Percentiles rank a stretch among this genome's conserved stretches.
Conservation (phyloP, 1,140 invertebrate species). For the Thalassaphorura encarpata region DNA sequence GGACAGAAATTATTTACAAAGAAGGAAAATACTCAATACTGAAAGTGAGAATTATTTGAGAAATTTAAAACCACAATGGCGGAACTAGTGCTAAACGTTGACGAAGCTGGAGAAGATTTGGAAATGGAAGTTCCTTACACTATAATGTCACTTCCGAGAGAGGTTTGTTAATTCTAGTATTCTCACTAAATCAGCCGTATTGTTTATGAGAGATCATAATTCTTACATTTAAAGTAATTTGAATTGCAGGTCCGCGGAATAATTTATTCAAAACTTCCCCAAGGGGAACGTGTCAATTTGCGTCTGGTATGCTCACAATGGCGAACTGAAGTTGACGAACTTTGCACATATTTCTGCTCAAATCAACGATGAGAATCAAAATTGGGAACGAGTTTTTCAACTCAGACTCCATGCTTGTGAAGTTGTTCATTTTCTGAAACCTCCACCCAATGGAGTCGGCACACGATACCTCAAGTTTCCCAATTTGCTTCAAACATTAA, state of each 20-base stretch:
- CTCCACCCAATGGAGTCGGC: background rate
- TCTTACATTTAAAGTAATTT: background rate
- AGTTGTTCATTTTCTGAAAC: constrained; percentile 9
- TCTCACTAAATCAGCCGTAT: too few species aligned
- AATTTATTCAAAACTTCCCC: constrained; percentile 11
- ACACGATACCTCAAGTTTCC: constrained; percentile 6
- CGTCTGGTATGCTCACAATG: constrained; percentile 19
- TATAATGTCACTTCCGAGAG: too few species aligned
- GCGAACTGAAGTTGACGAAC: constrained; percentile 18
- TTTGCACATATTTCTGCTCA: constrained; percentile 15
- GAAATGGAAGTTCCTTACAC: too few species aligned
- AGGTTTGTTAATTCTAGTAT: too few species aligned
- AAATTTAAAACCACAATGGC: too few species aligned
- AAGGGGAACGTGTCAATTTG: constrained; percentile 3
- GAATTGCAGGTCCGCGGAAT: constrained; percentile 9
- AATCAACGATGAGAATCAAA: constrained; percentile 15
- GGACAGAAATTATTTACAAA: too few species aligned
- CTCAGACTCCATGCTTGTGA: constrained; percentile 10
- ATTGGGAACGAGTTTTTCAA: constrained; percentile 10
- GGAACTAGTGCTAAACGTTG: too few species aligned
- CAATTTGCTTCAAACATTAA: constrained; percentile 6
- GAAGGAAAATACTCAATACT: too few species aligned
- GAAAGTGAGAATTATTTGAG: too few species aligned
- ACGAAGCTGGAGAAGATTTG: too few species aligned
- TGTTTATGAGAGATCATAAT: too few species aligned